These are phyloP conservation scores for Henicopernis longicauda DNA, from an alignment of 2,113 vertebrate species.

Conservation along the genomic window DNA sequence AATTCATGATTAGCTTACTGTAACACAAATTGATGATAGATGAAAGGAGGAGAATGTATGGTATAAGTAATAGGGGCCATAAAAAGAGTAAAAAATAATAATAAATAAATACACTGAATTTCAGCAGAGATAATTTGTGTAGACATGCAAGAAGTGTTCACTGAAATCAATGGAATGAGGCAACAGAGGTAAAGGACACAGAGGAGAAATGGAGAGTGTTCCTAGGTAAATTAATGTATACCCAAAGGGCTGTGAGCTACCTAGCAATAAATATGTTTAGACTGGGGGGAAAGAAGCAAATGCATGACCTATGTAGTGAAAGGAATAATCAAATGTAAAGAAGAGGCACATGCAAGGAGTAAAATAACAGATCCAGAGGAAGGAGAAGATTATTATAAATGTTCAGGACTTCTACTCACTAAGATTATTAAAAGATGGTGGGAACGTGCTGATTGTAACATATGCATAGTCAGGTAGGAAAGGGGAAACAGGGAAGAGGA, in stretches of 20 bases:
- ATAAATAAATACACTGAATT: neutral
- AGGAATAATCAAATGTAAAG: slow-evolving; percentile 11
- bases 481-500: neutral
- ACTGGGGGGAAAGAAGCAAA: slow-evolving; percentile 27
- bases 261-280: slow-evolving; percentile 26
- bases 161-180: slow-evolving; percentile 42
- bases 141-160: slow-evolving; percentile 29
- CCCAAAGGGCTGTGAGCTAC: slow-evolving; percentile 18
- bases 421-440: neutral
- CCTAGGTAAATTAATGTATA: slow-evolving; percentile 37
- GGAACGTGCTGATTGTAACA: neutral
- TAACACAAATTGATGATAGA: neutral
- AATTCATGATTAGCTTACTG: slow-evolving; percentile 3
- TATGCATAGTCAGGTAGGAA: neutral
- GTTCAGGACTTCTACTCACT: neutral
- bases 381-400: neutral
- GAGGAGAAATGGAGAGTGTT: slow-evolving; percentile 2
- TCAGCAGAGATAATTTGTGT: slow-evolving; percentile 24
- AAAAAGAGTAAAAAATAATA: neutral
- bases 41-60: neutral
- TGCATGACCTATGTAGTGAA: neutral
- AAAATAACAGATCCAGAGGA: neutral
- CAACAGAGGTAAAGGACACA: slow-evolving; percentile 43
- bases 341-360: neutral
- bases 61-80: neutral